Base-by-base conservation (phyloP, 2,797 vertebrate species). In the Spizella passerina region DNA sequence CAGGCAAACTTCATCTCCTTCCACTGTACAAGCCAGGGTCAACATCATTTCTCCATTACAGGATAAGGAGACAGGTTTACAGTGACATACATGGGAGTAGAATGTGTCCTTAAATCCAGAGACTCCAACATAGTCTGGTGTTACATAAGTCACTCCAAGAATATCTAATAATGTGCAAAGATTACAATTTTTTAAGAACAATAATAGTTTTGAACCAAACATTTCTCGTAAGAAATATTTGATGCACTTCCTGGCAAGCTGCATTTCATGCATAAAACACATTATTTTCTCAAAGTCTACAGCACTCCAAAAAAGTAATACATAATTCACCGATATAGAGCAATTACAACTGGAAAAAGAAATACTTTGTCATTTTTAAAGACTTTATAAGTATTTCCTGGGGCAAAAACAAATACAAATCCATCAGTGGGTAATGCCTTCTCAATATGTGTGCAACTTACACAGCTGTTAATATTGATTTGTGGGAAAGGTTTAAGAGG, bases 391-490 rank as follows among this genome's bases (percentile, higher is more conserved):
- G 85, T 88, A 95, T 88, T 97, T 97, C 94, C 96, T 91, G 65
- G 68, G 93, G 95, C 95, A 95, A 96, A 96, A 94, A 16, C 90
- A 96, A 97, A 97, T 90, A 95, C 85, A 94, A 96, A 96, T 95
- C 96, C 91, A 96, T 97, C 96, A 97, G 79, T 56, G 47, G 64
- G 75, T 94, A 97, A 97, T 96, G 88, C 68, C 84, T 93, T 93
- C 95, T 94, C 94, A 90, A 96, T 90, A 94, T 44, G 56, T 61
- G 72, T 79, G 90, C 88, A 94, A 93, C 92, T 94, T 93, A 93
- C 32, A 96, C 86, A 93, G 96, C 95, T 94, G 96, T 96, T 96
- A 96, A 94, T 96, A 97, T 91, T 97, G 97, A 97, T 97, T 96
- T 95, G 86, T 85, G 72, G 86, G 80, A 76, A 86, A 96, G 90